These are phyloP conservation scores for Labeo calbasu DNA, from an alignment of 2,797 vertebrate genomes.

Conservation along the genomic window DNA sequence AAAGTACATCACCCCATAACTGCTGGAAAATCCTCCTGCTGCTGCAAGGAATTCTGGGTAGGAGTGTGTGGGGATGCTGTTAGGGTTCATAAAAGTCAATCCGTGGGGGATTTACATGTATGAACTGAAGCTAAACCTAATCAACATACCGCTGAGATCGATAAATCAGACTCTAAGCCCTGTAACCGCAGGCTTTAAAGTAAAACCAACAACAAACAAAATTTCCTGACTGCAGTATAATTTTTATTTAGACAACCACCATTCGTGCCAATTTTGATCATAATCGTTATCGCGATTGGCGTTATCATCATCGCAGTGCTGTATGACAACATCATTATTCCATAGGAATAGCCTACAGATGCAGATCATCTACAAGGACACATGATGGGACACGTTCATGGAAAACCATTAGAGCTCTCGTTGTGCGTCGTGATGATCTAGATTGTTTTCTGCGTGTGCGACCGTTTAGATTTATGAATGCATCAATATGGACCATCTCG, in stretches of 20 bases:
- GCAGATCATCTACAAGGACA: conserved; percentile 1
- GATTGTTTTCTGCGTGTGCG: conserved; percentile 10
- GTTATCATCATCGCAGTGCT: background rate
- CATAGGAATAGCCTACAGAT: conserved; percentile 22
- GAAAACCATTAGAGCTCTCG: conserved; percentile 19
- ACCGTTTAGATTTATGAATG: conserved; percentile 27
- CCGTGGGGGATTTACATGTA: conserved; percentile 1
- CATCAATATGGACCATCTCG: conserved; percentile 30
- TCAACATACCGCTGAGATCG: conserved; percentile 7
- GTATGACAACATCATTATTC: conserved; percentile 1
- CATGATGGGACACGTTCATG: conserved; percentile 10
- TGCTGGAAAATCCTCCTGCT: conserved; percentile 29
- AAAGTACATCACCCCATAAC: conserved; percentile 38
- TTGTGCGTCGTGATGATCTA: background rate
- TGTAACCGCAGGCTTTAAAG: background rate
- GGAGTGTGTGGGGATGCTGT: background rate
- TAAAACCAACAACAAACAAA: conserved; percentile 33
- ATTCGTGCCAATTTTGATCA: conserved; percentile 5
- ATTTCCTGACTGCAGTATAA: conserved; percentile 19
- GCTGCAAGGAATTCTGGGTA: conserved; percentile 33
- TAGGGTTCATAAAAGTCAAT: conserved; percentile 26
- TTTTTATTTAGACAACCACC: conserved; percentile 34
- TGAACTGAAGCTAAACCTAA: conserved; percentile 33
- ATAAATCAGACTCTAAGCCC: conserved; percentile 22
- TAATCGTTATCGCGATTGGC: background rate